Base-by-base conservation (phyloP, 2,113 vertebrate genomes). In the Hydrochoerus hydrochaeris region DNA sequence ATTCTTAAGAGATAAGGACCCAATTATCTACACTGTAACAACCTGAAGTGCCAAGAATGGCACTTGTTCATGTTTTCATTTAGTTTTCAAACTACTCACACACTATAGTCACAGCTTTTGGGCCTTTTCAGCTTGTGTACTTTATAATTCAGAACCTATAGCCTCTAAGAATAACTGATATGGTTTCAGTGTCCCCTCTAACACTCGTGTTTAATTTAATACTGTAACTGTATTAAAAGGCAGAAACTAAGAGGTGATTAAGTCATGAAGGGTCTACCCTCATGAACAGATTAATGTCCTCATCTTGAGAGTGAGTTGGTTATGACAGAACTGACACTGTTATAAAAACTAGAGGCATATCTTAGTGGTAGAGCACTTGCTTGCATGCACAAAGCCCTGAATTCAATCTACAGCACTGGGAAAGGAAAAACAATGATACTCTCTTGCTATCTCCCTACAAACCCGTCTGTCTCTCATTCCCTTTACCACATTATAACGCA, bases 81-180 rank as follows among this genome's bases (percentile, higher is more conserved):
- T 95, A 49, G 41, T 54, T 90, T 88, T 65, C 63, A 88, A 60
- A 95, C 4, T 73, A 57, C 12, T 88, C 65, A 88, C 28, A 80
- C 30, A 90, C 4, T 90, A 16, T 26, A 86, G 22, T 32, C 54
- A 90, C 19, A 85, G 38, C 13, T 63, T 85, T 19, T 91, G 49
- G 78, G 87, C 35, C 67, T 81, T 94, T 92, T 60, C 35, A 75
- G 46, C 14, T 94, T 65, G 52, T 73, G 9, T 63, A 30, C 75
- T 93, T 63, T 90, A 49, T 28, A 87, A 44, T 88, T 90, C 57
- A 85, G 60, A 97, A 73, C 28, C 54, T 80, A 35, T 54, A 28
- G 22, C 32, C 44, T 88, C 83, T 77, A 94, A 91, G 22, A 93
- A 22, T 73, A 90, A 52, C 77, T 92, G 32, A 58, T 90, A 38